Evolutionary conservation across 2,113 vertebrate species (phyloP).

Genomic region (Mastomys coucha): DNA sequence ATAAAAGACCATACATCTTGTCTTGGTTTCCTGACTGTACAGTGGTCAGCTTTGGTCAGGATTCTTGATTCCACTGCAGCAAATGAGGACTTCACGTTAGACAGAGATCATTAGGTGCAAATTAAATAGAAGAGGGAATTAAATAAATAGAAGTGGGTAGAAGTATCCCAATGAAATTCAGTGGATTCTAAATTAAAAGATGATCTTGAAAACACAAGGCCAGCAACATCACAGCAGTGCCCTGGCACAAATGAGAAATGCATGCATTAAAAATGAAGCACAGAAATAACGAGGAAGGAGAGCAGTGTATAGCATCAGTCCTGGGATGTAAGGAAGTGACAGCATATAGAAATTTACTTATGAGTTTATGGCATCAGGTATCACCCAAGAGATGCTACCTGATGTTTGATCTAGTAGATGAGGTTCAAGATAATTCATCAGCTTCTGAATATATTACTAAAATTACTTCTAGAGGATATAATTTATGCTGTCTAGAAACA

Average conservation of each 20-base stretch:
- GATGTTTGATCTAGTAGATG: conserved; percentile 40
- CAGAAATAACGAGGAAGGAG: not conserved
- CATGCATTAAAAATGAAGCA: not conserved
- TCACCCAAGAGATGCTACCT: not conserved
- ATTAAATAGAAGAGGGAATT: conserved; percentile 34
- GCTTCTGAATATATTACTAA: conserved; percentile 33
- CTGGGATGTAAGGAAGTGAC: not conserved
- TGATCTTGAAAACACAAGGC: conserved; percentile 26
- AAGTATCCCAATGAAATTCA: conserved; percentile 1
- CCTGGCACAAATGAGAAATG: not conserved
- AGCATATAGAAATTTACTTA: not conserved
- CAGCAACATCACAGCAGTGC: not conserved
- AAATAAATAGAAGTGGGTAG: conserved; percentile 23
- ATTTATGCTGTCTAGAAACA: conserved; percentile 53
- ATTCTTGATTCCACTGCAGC: not conserved
- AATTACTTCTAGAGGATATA: conserved; percentile 17
- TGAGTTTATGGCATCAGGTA: not conserved
- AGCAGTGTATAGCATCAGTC: not conserved
- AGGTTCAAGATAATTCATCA: conserved; percentile 2
- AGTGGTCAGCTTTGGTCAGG: not conserved
- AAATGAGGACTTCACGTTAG: not conserved
- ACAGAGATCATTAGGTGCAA: not conserved
- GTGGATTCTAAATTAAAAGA: conserved; percentile 33
- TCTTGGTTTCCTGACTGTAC: not conserved
- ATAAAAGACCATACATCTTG: not conserved